Evolutionary conservation across 2,888 invertebrate genomes (phyloP), one percentile per base, ranked within the genome.

Genomic region (Campoplex nolae): DNA sequence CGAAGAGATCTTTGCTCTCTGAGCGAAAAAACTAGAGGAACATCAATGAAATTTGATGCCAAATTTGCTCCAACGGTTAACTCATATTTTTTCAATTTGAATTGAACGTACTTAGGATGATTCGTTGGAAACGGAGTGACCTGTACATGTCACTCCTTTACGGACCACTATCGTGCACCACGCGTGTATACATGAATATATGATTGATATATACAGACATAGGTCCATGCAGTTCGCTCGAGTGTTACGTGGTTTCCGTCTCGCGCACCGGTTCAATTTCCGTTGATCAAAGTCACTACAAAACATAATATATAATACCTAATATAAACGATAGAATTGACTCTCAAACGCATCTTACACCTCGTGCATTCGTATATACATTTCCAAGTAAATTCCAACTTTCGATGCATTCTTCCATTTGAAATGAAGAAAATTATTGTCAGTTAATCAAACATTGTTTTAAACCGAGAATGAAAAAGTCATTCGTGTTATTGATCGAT

Each of bases 221-320:
- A n/a, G 51, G 32, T 42, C 28, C 42, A 62, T 28, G 67, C 62
- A 58, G 75, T 75, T 62, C 80, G 75, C 70, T 48, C 75, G 70
- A 84, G 80, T 84, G 75, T 84, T 80, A 80, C 70, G 75, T 80
- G 68, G 84, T 80, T 84, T 84, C 84, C 84, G 84, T 67, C 38
- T 71, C 70, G 68, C 70, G 68, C 51, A 62, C 68, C 58, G 70
- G 70, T 74, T 54, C 84, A 80, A 84, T 84, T 84, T 84, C 84
- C 84, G 84, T 74, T 83, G 71, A 54, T 70, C 75, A 80, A 68
- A 75, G 68, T 78, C 48, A 48, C 48, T 51, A 11, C 62, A 58
- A 1, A 16, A 32, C 62, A 11, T 32, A 58, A 32, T 62, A 16
- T 32, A 62, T 23, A n/a, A 38, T 38, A 38, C 23, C 23, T 23